Base-by-base conservation (phyloP, 1,140 invertebrate species). In the Euwallacea similis region DNA sequence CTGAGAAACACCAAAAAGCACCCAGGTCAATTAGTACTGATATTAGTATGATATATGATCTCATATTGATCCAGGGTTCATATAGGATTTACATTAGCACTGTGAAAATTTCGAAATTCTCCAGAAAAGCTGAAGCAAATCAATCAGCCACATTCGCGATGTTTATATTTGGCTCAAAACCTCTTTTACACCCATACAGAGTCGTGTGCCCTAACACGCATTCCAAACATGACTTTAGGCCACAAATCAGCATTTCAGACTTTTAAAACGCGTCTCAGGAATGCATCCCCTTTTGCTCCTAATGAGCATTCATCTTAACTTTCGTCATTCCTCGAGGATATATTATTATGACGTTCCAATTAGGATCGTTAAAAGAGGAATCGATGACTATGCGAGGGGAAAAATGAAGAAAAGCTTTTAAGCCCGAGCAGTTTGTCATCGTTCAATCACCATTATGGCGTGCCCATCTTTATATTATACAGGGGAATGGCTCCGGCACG, bases 381-480 rank as follows among this genome's bases (percentile, higher is more conserved):
- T 50, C 13, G 46, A 50, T 50, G 21, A 33, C 13, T 50, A 13
- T 7, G 46, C 9, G 13, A 50, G 9, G 46, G 9, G 13, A 50
- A 50, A 50, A 11, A 50, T 50, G 46, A 61, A 63, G 6, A 54
- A 65, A 65, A 53, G 46, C 62, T 65, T 65, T 65, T 53, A 65
- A 41, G 62, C 61, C 61, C 13, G 9, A 21, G 13, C 58, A 42
- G 10, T 62, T 62, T 62, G 60, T 66, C 53, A 43, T 66, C 41
- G 47, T 67, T 67, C 55, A 67, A 46, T 58, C 55, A 58, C 16
- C 43, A 67, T 67, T 67, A 67, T 46, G 56, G 66, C 55, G 66
- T 67, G 66, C 56, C 41, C 66, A 13, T 58, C 64, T 58, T 58
- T 60, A 67, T 60, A 67, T 33, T 59, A 67, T 67, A 67, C 55